These are phyloP conservation scores for Magallana gigas DNA, from an alignment of 1,140 invertebrate genomes.

Conservation along the genomic window DNA sequence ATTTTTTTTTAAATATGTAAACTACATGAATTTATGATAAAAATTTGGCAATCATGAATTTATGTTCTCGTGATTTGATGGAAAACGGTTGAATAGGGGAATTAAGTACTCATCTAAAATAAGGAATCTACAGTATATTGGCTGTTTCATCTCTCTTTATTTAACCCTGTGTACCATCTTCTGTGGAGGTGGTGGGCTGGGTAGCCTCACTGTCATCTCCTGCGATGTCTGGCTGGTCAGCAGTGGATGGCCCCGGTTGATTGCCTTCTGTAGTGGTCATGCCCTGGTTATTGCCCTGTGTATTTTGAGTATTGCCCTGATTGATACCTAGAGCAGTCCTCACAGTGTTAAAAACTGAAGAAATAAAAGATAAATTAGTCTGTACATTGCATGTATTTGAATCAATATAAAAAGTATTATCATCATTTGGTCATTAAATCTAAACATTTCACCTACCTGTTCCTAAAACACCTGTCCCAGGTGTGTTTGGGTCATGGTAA, in stretches of 20 bases:
- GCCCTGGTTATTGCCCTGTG: neutral
- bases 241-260: neutral
- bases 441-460: conserved; percentile 7
- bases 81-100: too few relatives aligned
- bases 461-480: conserved; percentile 25
- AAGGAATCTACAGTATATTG: too few relatives aligned
- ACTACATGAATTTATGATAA: too few relatives aligned
- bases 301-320: neutral
- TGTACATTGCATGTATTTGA: too few relatives aligned
- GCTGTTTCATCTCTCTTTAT: too few relatives aligned
- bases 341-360: conserved; percentile 28
- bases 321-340: conserved; percentile 20
- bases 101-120: too few relatives aligned
- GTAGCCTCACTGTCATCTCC: neutral
- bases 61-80: too few relatives aligned
- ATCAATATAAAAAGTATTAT: too few relatives aligned
- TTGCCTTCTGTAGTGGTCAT: neutral
- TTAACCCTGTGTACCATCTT: neutral
- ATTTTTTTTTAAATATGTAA: too few relatives aligned
- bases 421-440: neutral
- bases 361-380: neutral
- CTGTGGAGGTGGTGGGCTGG: neutral
- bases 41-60: too few relatives aligned
- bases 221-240: neutral
- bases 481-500: conserved; percentile 55